phyloP scores from a whole-genome alignment of 1,140 invertebrate species.

The Calliopsis andreniformis region DNA sequence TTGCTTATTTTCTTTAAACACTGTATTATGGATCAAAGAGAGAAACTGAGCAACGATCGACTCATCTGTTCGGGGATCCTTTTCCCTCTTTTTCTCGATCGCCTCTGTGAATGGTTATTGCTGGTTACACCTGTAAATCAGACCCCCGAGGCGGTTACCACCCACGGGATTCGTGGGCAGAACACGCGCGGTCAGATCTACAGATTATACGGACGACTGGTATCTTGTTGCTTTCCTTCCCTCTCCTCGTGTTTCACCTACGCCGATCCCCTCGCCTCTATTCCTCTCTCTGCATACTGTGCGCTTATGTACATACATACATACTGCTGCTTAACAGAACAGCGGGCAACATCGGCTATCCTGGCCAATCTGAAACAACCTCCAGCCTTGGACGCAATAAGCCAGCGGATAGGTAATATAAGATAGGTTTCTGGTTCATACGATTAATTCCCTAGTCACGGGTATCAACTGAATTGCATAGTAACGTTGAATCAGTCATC shows the following conservation, averaged over 20 bases:
- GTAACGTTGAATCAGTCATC: neutral
- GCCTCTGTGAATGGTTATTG: constrained; percentile 54
- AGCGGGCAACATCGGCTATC: constrained; percentile 47
- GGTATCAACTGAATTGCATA: neutral
- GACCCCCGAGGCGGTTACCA: constrained; percentile 58
- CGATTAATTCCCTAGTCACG: constrained; percentile 25
- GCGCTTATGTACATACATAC: constrained; percentile 41
- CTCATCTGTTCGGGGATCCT: neutral
- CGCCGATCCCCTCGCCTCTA: neutral
- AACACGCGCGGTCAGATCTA: constrained; percentile 64
- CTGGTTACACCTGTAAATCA: constrained; percentile 67
- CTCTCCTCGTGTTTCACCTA: constrained; percentile 19
- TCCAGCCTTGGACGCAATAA: constrained; percentile 31
- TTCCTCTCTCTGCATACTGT: neutral
- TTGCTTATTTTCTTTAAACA: neutral
- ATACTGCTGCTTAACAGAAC: constrained; percentile 26
- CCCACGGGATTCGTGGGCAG: constrained; percentile 66
- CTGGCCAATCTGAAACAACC: constrained; percentile 47
- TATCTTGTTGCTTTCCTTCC: constrained; percentile 52
- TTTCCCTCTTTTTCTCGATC: constrained; percentile 13
- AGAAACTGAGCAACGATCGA: neutral
- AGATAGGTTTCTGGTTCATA: constrained; percentile 46
- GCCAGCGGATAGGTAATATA: constrained; percentile 46
- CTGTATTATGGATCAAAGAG: neutral
- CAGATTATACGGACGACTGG: constrained; percentile 61